Conservation (phyloP, 2,888 invertebrate genomes). For the Allolobophora icterica region DNA sequence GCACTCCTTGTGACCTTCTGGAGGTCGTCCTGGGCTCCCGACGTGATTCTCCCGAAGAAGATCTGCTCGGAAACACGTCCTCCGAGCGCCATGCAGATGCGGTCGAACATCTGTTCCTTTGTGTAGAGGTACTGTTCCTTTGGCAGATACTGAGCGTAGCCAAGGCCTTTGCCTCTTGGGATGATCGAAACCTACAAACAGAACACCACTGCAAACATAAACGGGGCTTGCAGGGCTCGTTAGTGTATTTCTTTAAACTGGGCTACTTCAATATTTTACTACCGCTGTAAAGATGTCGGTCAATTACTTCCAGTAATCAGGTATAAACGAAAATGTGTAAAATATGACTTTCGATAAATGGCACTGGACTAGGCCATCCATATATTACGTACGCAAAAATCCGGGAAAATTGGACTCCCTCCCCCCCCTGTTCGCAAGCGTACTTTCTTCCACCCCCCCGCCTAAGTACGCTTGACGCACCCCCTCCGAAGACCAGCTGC, state of each 20-base stretch:
- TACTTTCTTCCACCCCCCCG: too few species aligned
- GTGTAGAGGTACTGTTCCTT: conserved; percentile 97
- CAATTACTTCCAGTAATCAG: too few species aligned
- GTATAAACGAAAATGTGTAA: too few species aligned
- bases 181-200: conserved; percentile 83
- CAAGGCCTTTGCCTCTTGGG: conserved; percentile 95
- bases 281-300: not conserved
- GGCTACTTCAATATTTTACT: not conserved
- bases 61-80: conserved; percentile 96
- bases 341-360: too few species aligned
- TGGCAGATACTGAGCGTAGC: conserved; percentile 98
- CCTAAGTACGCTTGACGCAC: too few species aligned
- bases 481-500: too few species aligned
- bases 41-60: conserved; percentile 93
- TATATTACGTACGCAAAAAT: too few species aligned
- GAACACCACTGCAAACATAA: not conserved
- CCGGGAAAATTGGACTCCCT: too few species aligned
- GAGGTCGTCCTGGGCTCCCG: conserved; percentile 97
- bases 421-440: too few species aligned
- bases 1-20: conserved; percentile 97
- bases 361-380: too few species aligned
- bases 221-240: not conserved
- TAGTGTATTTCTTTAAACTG: not conserved
- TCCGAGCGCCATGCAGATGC: conserved; percentile 99
- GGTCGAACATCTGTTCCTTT: conserved; percentile 91